phyloP scores from a whole-genome alignment of 2,113 vertebrate species.

The Cottus gobio region DNA sequence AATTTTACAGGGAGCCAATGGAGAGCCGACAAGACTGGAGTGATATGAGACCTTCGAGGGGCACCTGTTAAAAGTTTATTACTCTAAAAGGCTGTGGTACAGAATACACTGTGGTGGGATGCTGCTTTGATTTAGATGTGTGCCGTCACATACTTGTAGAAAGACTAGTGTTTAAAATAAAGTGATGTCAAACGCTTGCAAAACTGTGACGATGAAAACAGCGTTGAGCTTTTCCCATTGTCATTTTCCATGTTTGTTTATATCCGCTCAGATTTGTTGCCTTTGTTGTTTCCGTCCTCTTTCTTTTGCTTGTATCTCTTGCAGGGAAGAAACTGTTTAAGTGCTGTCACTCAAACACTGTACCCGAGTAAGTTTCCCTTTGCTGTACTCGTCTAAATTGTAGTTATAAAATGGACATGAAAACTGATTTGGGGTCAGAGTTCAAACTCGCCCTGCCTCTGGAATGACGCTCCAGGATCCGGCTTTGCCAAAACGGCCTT shows the following conservation, averaged over 20 bases:
- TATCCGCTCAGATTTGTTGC: neutral
- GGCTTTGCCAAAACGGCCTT: slow-evolving; percentile 12
- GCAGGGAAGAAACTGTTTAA: neutral
- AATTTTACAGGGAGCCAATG: no score
- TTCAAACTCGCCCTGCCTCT: slow-evolving; percentile 1
- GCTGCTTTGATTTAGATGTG: neutral
- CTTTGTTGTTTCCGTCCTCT: neutral
- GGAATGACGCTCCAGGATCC: slow-evolving; percentile 1
- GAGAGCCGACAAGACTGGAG: no score
- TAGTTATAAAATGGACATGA: slow-evolving; percentile 10
- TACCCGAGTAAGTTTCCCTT: slow-evolving; percentile 3
- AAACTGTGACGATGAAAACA: neutral
- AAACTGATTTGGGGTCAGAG: slow-evolving; percentile 22
- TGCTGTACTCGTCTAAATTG: slow-evolving; percentile 10
- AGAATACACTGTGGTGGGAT: neutral
- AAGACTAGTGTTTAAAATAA: neutral
- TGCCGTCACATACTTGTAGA: neutral
- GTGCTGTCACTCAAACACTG: slow-evolving; percentile 19
- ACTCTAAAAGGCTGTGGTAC: neutral
- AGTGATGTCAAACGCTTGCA: neutral
- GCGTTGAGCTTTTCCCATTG: neutral
- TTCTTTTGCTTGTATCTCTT: neutral
- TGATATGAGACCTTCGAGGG: no score
- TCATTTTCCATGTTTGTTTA: neutral
- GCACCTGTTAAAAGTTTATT: no score